Base-by-base conservation (phyloP, 2,797 vertebrate species). In the Thripadectes ignobilis region DNA sequence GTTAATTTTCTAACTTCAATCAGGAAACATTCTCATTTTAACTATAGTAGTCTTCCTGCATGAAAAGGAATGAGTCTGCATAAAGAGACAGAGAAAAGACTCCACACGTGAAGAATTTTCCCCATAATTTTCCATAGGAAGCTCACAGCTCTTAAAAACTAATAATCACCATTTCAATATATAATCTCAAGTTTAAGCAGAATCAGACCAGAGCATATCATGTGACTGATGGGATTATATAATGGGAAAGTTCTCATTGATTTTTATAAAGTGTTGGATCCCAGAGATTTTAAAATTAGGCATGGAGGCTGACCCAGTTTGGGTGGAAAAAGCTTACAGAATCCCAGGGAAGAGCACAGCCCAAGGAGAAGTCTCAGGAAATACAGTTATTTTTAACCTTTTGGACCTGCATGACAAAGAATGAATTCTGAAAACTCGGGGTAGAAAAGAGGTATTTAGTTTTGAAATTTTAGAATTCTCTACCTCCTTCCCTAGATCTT, bases 331-430 rank as follows among this genome's bases (percentile, higher is more conserved):
- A 95, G 61, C 93, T 96, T 69, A 72, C 58, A 91, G 85, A 88
- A 92, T 97, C 94, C 96, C 95, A 88, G 87, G 95, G 94, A 97
- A 97, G 89, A 94, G 88, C 65, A 89, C 23, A 88, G 78, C 79
- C 86, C 93, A 95, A 94, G 93, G 94, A 97, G 83, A 82, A 69
- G 84, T 95, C 96, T 97, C 97, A 81, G 74, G 88, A 94, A 92
- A 77, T 49, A 73, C 90, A 92, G 95, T 96, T 98, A 97, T 96
- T 98, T 97, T 97, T 97, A 98, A 97, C 95, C 93, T 98, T 96
- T 96, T 81, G 89, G 92, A 96, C 94, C 93, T 94, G 61, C 9
- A 36, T 8, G 71, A 95, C 95, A 95, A 86, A 93, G 91, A 95
- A 69, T 76, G 93, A 96, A 97, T 97, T 93, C 88, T 95, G 95